phyloP scores from a whole-genome alignment of 2,113 vertebrate genomes.

The Hippocampus comes region DNA sequence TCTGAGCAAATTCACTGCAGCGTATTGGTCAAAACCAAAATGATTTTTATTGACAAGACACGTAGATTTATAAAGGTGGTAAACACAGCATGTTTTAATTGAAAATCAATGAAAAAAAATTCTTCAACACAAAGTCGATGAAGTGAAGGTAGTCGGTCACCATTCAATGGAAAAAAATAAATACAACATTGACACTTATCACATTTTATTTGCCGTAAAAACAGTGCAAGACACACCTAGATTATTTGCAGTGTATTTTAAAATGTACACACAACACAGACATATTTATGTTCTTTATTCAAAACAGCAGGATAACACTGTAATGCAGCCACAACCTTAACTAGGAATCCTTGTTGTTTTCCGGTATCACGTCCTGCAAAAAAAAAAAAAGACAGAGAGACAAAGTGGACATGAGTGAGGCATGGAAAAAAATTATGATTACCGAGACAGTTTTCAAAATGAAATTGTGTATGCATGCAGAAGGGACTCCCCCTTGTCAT shows the following conservation, averaged over 20 bases:
- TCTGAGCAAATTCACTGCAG: not conserved
- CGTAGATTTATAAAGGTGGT: not conserved
- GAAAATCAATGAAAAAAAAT: not conserved
- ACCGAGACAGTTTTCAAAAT: not conserved
- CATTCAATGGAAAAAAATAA: conserved; percentile 11
- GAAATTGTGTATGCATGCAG: not conserved
- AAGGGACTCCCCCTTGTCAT: conserved; percentile 35
- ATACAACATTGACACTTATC: not conserved
- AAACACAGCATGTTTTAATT: not conserved
- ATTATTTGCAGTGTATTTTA: not conserved
- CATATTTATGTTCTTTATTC: not conserved
- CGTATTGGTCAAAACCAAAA: not conserved
- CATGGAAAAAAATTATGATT: not conserved
- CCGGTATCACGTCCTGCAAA: conserved; percentile 36
- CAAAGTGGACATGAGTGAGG: conserved; percentile 18
- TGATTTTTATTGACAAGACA: conserved; percentile 29
- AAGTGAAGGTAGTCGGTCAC: not conserved
- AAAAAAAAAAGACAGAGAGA: conserved; percentile 18
- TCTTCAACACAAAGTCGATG: not conserved
- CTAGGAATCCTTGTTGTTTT: not conserved
- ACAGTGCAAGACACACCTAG: not conserved
- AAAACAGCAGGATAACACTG: not conserved
- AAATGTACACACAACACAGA: not conserved
- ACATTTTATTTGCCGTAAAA: conserved; percentile 7
- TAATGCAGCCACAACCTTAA: not conserved